Evolutionary conservation across 2,888 invertebrate species (phyloP), one percentile per base, ranked within the genome.

Genomic region (Saturnia japonica): DNA sequence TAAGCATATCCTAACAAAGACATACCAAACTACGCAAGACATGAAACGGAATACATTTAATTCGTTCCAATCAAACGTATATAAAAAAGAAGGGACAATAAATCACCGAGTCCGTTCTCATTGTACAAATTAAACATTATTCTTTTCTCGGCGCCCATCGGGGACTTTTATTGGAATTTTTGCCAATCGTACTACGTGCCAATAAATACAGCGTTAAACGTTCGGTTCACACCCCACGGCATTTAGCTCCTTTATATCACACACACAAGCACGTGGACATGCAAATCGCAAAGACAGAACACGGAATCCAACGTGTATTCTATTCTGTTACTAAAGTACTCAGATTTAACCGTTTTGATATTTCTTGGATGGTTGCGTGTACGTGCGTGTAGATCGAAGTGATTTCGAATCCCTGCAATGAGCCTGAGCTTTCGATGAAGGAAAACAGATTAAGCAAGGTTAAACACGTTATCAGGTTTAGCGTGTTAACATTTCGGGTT

Each of bases 111-210:
- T 80, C 86, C 82, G 80, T 80, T 81, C 84, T 84, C 83, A 85
- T 85, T 84, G 86, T 80, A 83, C 91, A 93, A 93, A 93, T 93
- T 93, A 93, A 93, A 93, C 93, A 89, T 93, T 93, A 93, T 92
- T 93, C 90, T 90, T 89, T 87, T 88, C 88, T 83, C 87, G 88
- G 88, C 88, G 78, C 78, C 78, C 81, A 79, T 79, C 81, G 82
- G 83, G 85, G 87, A 89, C 89, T 90, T 90, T 91, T 93, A 93
- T 93, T 93, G 93, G 93, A 93, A 91, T 93, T 93, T 92, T 91
- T 91, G 86, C 88, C 90, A 87, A 89, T 88, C 85, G 84, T 82
- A 83, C 86, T 91, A 91, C 93, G 93, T 93, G 93, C 91, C 93
- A 91, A 94, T 93, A 93, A 92, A 92, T 91, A 92, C 86, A 83